phyloP scores from a whole-genome alignment of 2,888 invertebrate species.

The Slavum lentiscoides region DNA sequence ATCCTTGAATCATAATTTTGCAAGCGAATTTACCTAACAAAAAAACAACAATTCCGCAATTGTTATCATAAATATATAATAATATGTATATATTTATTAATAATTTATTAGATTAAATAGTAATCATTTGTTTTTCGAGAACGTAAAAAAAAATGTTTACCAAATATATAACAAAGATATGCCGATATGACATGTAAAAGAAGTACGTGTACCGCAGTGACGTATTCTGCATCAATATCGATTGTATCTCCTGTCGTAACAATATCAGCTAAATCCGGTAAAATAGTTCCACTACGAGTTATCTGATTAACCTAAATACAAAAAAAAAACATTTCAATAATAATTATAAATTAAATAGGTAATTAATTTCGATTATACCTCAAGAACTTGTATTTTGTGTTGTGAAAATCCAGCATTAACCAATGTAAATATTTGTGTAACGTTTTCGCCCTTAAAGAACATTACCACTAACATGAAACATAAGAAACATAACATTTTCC shows the following conservation, averaged over 20 bases:
- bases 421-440: conserved; percentile 75
- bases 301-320: conserved; percentile 65
- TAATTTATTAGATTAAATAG: too few species aligned
- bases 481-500: conserved; percentile 86
- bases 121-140: not conserved
- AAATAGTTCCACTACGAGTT: conserved; percentile 65
- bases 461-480: conserved; percentile 73
- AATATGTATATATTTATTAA: conserved; percentile 1
- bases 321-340: not conserved
- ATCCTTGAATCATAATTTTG: conserved; percentile 94
- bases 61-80: not conserved
- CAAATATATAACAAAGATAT: conserved; percentile 88
- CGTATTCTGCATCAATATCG: conserved; percentile 71
- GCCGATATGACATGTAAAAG: conserved; percentile 81
- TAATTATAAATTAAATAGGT: too few species aligned
- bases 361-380: conserved; percentile 61
- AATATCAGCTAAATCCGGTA: conserved; percentile 76
- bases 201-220: conserved; percentile 75
- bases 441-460: conserved; percentile 75
- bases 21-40: conserved; percentile 83
- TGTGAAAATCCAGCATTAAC: conserved; percentile 75
- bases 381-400: conserved; percentile 78
- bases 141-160: conserved; percentile 57
- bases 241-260: conserved; percentile 76
- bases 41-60: conserved; percentile 50